Evolutionary conservation across 2,113 vertebrate species (phyloP), one percentile per base, ranked within the genome.

Genomic region (Neoarius graeffei): DNA sequence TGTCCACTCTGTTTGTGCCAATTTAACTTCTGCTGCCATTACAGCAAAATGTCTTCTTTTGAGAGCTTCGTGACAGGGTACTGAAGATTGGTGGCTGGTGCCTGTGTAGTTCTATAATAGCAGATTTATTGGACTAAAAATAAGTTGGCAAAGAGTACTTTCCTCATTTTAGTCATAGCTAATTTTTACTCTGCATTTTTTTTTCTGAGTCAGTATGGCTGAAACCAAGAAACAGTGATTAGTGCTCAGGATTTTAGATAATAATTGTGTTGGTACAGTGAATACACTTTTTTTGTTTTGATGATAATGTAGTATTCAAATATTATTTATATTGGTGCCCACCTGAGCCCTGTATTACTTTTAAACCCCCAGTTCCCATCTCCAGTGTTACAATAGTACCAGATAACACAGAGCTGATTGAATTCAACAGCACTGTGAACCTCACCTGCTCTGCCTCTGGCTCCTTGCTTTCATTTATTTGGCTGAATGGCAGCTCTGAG

Each of bases 401-500:
- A 13, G 90, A 7, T 57, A 64, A 4, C 25, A 89, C 87, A 69
- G 91, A 93, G 20, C 3, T 92, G 57, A 15, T 93, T 62, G 93
- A 95, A 88, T 91, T 89, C 66, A 93, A 74, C 87, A 90, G 85
- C 67, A 92, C 92, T 5, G 91, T 92, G 59, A 35, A 20, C 56
- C 89, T 94, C 77, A 82, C 88, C 76, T 94, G 93, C 87, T 92
- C 92, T 85, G 91, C 91, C 25, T 89, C 82, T 77, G 94, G 93
- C 73, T 88, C 92, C 76, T 76, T 85, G 48, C 30, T 42, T 10
- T 87, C 90, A 48, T 93, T 91, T 89, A 71, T 54, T 23, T 94
- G 93, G 93, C 73, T 91, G 76, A 94, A 95, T 81, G 5, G 85
- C 84, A 93, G 91, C 91, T 92, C 91, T 89, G 88, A 89, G 88